Conservation (phyloP, 2,888 invertebrate species). For the Polietes domitor region DNA sequence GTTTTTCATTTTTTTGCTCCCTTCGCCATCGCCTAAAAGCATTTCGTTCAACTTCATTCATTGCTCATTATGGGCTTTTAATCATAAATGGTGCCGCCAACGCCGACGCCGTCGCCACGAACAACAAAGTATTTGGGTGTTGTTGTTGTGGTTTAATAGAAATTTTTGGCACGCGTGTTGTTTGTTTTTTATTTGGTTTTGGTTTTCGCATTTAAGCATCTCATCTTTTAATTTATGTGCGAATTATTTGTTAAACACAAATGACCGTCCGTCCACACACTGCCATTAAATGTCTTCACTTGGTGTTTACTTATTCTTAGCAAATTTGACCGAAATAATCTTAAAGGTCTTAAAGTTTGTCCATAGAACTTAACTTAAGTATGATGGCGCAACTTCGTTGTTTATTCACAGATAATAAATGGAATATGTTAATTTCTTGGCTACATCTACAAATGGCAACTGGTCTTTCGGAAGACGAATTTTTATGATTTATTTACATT, state of each 20-base stretch:
- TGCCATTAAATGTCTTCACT: not conserved
- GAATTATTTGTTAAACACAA: not conserved
- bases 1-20: too few relatives aligned
- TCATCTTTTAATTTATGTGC: not conserved
- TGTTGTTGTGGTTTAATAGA: too few relatives aligned
- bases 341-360: not conserved
- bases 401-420: too few relatives aligned
- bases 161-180: not conserved
- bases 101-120: not conserved
- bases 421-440: too few relatives aligned
- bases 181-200: not conserved
- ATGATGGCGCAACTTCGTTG: too few relatives aligned
- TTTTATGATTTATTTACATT: too few relatives aligned
- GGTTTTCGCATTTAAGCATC: not conserved
- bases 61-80: constrained; percentile 3
- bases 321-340: not conserved
- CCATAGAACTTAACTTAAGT: not conserved
- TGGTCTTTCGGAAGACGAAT: too few relatives aligned
- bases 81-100: constrained; percentile 31
- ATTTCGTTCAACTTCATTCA: not conserved
- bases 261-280: too few relatives aligned
- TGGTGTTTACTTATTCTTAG: not conserved
- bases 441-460: too few relatives aligned
- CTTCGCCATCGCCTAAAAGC: not conserved
- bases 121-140: not conserved